Evolutionary conservation across 2,888 invertebrate genomes (phyloP), one percentile per base, ranked within the genome.

Genomic region (Drosophila nigritarsus): DNA sequence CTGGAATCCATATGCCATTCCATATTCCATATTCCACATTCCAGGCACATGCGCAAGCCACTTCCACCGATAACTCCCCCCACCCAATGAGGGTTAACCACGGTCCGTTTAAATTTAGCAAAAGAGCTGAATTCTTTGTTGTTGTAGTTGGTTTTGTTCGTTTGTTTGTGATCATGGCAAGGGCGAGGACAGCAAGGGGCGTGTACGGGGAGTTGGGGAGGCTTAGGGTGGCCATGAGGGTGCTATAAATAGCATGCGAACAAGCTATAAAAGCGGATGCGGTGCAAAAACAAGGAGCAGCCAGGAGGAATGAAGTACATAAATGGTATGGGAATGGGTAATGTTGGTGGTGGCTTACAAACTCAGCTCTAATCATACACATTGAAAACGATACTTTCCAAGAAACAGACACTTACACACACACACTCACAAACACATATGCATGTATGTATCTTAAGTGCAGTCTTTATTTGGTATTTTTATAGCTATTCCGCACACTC

Each of bases 241-340:
- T 75, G 70, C 82, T 82, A 82, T 75, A 82, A 82, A 82, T 82
- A 82, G 82, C 85, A 73, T 53, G 65, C 30, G 65, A 82, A 64
- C 78, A 50, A 70, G 62, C 68, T 70, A 73, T 72, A 65, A 68
- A 69, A 82, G 58, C 85, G 85, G 82, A 82, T 84, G 78, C 75
- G 55, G 48, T 45, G 45, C 38, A 49, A 65, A 64, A 62, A 65
- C 50, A 79, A 76, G 76, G 80, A 76, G 76, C 80, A 79, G 76
- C 75, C 69, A 45, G 49, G 36, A 75, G 65, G 60, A 75, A 75
- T 56, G 30, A 64, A 68, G 32, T 11, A 36, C 24, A 56, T 27
- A 61, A 66, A 67, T 68, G 58, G 67, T 67, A 40, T 54, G 40
- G 29, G 15, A 27, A n/a, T 38, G 38, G 29, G 20, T 36, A 24